Evolutionary conservation across 2,797 vertebrate genomes (phyloP), one percentile per base, ranked within the genome.

Genomic region (Thunnus albacares): DNA sequence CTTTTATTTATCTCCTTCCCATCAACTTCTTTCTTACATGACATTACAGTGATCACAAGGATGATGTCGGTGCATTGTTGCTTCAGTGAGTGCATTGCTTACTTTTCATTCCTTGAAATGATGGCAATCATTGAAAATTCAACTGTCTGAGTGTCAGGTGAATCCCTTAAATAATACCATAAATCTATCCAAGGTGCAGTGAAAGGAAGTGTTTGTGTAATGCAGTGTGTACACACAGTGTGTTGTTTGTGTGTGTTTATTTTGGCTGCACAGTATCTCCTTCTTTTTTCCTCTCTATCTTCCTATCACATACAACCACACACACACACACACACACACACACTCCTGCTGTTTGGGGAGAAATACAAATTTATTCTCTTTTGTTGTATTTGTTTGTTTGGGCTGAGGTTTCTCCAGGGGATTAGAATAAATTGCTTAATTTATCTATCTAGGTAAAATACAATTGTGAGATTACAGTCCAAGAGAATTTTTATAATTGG

Each of bases 351-450:
- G 60, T 77, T 56, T 52, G 18, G 17, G 60, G 5, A 73, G 35
- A 77, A 65, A 76, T 15, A 66, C 74, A 81, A 72, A 77, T 84
- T 87, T 84, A 69, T 72, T 63, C 22, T 66, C 52, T 66, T 22
- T 61, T 78, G 75, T 77, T 49, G 38, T 56, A 4, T 76, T 71
- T 67, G 73, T 80, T 77, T 80, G 74, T 70, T 62, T 52, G 45
- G 38, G 43, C 61, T 3, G 1, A 24, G 0, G 38, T 61, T 3
- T 86, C 83, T 80, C 78, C 9, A 0, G 79, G 30, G 80, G 69
- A 87, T 80, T 72, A 68, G 57, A 67, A 73, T 86, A 84, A 76
- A 75, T 10, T 33, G 30, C 6, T 33, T 33, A 33, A 33, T 33
- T 33, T 45, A 14, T 45, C 43, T 45, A 45, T 45, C 41, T 43